Percentiles rank a stretch among this genome's conserved stretches.
These are phyloP conservation scores for Calycopis cecrops DNA, from an alignment of 1,140 invertebrate species.

Conservation along the genomic window DNA sequence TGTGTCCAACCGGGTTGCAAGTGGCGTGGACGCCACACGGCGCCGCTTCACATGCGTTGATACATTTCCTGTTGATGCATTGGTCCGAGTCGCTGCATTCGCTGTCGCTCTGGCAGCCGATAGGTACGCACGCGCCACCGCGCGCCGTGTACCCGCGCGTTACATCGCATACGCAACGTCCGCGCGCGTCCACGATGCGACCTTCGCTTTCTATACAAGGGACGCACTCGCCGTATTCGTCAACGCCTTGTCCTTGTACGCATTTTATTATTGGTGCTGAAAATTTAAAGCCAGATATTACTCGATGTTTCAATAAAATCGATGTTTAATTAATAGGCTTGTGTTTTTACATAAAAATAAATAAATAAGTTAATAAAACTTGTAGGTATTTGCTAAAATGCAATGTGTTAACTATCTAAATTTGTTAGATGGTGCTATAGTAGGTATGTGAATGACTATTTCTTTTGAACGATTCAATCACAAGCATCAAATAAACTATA, in stretches of 20 bases:
- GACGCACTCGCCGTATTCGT: conserved; percentile 84
- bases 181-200: conserved; percentile 83
- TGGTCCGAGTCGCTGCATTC: conserved; percentile 87
- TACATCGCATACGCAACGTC: conserved; percentile 87
- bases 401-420: no score
- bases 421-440: background rate
- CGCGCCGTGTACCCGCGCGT: conserved; percentile 85
- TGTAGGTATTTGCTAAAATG: no score
- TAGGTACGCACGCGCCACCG: conserved; percentile 86
- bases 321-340: no score
- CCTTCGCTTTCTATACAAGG: conserved; percentile 83
- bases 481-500: no score
- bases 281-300: conserved; percentile 20
- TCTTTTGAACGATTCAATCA: no score
- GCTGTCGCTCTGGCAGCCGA: conserved; percentile 82
- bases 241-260: conserved; percentile 80
- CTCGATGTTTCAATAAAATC: background rate
- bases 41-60: conserved; percentile 82
- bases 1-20: conserved; percentile 87
- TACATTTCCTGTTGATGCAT: conserved; percentile 84
- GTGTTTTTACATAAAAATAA: no score
- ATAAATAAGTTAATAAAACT: no score
- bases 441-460: background rate
- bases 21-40: conserved; percentile 85
- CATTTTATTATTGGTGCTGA: conserved; percentile 50